Percentiles rank a stretch among this genome's conserved stretches.
These are phyloP conservation scores for Stictonetta naevosa DNA, from an alignment of 2,113 vertebrate genomes.

Conservation along the genomic window DNA sequence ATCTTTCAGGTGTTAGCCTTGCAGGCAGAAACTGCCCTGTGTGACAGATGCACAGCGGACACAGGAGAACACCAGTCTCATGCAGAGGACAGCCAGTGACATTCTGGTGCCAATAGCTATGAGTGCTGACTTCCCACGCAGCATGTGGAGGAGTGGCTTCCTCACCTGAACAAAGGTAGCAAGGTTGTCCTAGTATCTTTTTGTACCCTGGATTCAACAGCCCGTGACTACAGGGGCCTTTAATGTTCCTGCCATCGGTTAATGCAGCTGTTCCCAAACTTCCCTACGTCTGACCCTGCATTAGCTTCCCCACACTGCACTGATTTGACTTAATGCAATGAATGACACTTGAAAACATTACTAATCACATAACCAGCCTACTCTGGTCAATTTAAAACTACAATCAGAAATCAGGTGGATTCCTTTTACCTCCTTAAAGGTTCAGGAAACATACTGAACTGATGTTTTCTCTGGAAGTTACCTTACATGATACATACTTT, in stretches of 20 bases:
- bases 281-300: neutral
- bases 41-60: fast-evolving
- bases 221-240: fast-evolving
- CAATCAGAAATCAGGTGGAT: neutral
- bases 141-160: fast-evolving
- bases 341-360: neutral
- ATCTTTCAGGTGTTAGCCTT: too few relatives aligned
- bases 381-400: neutral
- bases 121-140: fast-evolving
- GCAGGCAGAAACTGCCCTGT: neutral
- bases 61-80: too few relatives aligned
- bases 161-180: fast-evolving
- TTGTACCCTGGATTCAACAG: neutral
- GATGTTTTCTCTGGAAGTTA: neutral
- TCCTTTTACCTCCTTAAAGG: neutral
- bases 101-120: neutral
- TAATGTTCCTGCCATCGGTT: fast-evolving
- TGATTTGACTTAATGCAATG: fast-evolving
- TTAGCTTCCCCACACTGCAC: neutral
- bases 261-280: neutral
- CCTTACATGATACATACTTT: fast-evolving
- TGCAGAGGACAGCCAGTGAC: fast-evolving
- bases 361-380: fast-evolving
- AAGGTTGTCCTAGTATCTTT: fast-evolving
- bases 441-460: neutral